phyloP scores from a whole-genome alignment of 2,797 vertebrate genomes.

The Melanitta fusca region DNA sequence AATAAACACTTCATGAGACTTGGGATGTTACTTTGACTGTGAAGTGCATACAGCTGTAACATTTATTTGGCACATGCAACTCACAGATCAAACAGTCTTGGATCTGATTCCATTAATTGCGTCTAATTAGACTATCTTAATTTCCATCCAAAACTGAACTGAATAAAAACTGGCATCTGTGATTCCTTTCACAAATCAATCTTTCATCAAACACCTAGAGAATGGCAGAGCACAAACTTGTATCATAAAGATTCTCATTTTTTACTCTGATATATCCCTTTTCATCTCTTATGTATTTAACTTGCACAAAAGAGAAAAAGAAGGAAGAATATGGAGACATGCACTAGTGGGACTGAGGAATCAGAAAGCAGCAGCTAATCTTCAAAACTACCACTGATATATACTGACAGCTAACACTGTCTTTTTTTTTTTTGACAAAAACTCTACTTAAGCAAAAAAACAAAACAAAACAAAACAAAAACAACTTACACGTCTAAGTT shows the following conservation, averaged over 20 bases:
- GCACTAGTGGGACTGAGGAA: not conserved
- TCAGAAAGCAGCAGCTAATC: not conserved
- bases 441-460: not conserved
- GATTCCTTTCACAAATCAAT: not conserved
- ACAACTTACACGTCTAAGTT: not conserved
- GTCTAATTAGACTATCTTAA: not conserved
- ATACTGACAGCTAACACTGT: not conserved
- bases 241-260: not conserved
- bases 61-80: not conserved
- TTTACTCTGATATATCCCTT: not conserved
- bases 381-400: not conserved
- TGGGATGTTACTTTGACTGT: not conserved
- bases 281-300: not conserved
- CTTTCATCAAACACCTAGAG: not conserved
- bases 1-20: not conserved
- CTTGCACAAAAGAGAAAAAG: not conserved
- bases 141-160: not conserved
- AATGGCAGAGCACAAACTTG: not conserved
- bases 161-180: not conserved
- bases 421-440: not conserved
- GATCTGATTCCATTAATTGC: not conserved
- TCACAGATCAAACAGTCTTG: not conserved
- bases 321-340: not conserved
- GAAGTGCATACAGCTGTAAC: not conserved
- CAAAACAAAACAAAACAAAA: not conserved